Conservation (phyloP, 2,797 vertebrate species). For the Artibeus lituratus region DNA sequence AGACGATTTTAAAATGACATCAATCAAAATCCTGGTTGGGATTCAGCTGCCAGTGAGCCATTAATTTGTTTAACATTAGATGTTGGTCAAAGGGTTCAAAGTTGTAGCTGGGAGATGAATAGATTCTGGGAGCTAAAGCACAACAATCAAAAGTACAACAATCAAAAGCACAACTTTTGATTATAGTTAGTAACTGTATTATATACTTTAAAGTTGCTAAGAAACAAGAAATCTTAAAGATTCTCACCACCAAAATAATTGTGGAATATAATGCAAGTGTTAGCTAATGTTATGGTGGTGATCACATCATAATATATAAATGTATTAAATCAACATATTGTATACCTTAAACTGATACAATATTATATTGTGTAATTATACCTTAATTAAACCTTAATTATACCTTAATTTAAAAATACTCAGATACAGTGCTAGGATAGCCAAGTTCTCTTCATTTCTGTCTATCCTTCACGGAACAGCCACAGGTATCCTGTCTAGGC, state of each 20-base stretch:
- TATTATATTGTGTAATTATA: background rate
- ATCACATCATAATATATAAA: background rate
- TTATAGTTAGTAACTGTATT: background rate
- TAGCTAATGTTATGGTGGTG: background rate
- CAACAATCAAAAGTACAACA: background rate
- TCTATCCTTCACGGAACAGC: background rate
- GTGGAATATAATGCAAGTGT: background rate
- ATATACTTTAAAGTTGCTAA: background rate
- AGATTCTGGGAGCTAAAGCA: background rate
- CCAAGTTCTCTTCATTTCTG: background rate
- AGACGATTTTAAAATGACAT: conserved; percentile 29
- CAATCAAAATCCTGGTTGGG: conserved; percentile 30
- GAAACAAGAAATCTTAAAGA: background rate
- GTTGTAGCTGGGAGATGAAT: background rate
- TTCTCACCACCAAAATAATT: background rate
- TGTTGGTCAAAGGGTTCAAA: background rate
- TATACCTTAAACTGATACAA: background rate
- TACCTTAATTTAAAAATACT: background rate
- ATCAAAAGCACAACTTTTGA: background rate
- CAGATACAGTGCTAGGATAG: background rate
- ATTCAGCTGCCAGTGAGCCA: conserved; percentile 15
- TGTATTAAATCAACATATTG: background rate
- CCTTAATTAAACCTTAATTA: background rate
- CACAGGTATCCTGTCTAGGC: background rate
- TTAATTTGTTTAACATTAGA: conserved; percentile 48